These are phyloP conservation scores for Numenius phaeopus DNA, from an alignment of 2,797 vertebrate species.

Conservation along the genomic window DNA sequence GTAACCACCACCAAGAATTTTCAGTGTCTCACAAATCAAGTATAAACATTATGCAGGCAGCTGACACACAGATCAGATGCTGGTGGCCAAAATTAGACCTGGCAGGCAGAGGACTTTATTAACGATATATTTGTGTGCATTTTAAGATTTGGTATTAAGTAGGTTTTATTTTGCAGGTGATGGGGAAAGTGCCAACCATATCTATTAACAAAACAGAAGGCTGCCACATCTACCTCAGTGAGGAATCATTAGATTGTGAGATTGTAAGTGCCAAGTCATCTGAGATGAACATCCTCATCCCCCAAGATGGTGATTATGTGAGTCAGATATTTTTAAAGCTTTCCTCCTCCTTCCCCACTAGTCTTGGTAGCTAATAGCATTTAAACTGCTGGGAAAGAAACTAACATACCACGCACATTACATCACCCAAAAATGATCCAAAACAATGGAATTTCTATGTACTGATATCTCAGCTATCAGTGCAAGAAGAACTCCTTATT, in stretches of 20 bases:
- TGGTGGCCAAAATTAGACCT: background rate
- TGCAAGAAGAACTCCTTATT: background rate
- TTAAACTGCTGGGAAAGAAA: background rate
- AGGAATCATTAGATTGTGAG: constrained; percentile 90
- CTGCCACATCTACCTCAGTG: constrained; percentile 95
- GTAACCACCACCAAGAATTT: background rate
- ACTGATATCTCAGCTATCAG: background rate
- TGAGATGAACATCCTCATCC: constrained; percentile 96
- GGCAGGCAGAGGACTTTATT: background rate
- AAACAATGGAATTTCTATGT: background rate
- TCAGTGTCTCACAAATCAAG: background rate
- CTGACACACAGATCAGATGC: background rate
- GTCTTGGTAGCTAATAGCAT: background rate
- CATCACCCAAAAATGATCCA: background rate
- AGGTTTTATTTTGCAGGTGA: constrained; percentile 82
- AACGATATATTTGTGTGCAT: background rate
- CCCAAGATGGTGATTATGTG: constrained; percentile 92
- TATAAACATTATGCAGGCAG: background rate
- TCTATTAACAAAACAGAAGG: constrained; percentile 99
- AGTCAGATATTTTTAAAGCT: constrained; percentile 74
- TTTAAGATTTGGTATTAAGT: background rate
- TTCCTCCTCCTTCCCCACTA: background rate
- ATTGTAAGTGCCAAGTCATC: constrained; percentile 98
- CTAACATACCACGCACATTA: background rate
- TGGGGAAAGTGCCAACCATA: constrained; percentile 95